These are phyloP conservation scores for Chloroclysta siterata DNA, from an alignment of 2,888 invertebrate genomes.

Conservation along the genomic window DNA sequence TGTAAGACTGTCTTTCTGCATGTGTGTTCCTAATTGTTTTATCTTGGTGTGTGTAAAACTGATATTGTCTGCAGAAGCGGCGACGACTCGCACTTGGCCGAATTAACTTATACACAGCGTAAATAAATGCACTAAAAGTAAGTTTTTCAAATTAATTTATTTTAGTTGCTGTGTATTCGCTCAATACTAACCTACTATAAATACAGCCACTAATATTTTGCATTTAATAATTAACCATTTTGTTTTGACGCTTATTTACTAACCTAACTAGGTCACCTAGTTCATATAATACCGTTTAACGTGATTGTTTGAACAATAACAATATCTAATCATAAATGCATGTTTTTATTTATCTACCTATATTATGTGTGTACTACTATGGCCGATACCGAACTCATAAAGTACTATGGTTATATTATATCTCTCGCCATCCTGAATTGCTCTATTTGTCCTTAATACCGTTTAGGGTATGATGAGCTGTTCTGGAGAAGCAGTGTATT, in stretches of 20 bases:
- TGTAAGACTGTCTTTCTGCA: constrained; percentile 7
- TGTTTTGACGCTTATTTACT: constrained; percentile 1
- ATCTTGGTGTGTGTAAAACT: constrained; percentile 50
- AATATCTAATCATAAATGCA: constrained; percentile 1
- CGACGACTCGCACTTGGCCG: constrained; percentile 59
- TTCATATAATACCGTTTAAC: neutral
- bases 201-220: constrained; percentile 6
- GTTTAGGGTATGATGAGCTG: too few species aligned
- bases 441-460: too few species aligned
- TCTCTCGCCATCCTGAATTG: too few species aligned
- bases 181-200: constrained; percentile 32
- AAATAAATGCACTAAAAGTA: constrained; percentile 64
- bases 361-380: neutral
- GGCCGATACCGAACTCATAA: neutral
- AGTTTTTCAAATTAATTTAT: constrained; percentile 44
- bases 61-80: constrained; percentile 68
- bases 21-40: constrained; percentile 42
- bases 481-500: too few species aligned
- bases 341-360: neutral
- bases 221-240: constrained; percentile 1
- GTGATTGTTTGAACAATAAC: constrained; percentile 2
- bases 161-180: constrained; percentile 37
- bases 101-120: constrained; percentile 56
- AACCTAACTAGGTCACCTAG: constrained; percentile 2
- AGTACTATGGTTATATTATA: too few species aligned